Percentiles rank a stretch among this genome's conserved stretches.
phyloP scores from a whole-genome alignment of 2,113 vertebrate species.

The Cardinalis cardinalis region DNA sequence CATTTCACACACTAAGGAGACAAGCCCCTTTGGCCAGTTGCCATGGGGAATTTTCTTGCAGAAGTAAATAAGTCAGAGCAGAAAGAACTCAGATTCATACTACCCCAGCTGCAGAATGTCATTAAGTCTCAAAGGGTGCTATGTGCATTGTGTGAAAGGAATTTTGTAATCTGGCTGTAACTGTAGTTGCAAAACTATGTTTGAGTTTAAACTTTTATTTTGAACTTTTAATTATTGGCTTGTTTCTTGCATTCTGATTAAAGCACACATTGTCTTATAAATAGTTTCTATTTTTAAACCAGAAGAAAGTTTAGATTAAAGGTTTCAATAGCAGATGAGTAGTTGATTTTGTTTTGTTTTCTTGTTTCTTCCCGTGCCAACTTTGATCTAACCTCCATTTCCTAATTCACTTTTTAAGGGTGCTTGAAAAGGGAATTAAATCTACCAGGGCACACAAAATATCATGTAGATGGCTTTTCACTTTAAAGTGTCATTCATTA shows the following conservation, averaged over 20 bases:
- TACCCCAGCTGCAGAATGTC: slow-evolving; percentile 68
- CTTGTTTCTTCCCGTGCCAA: slow-evolving; percentile 34
- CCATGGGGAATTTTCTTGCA: slow-evolving; percentile 63
- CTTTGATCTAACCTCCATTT: slow-evolving; percentile 12
- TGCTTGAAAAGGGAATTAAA: slow-evolving; percentile 17
- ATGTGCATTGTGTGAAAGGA: slow-evolving; percentile 65
- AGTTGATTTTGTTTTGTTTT: slow-evolving; percentile 21
- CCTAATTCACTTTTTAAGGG: slow-evolving; percentile 4
- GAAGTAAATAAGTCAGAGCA: slow-evolving; percentile 64
- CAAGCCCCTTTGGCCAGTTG: slow-evolving; percentile 57
- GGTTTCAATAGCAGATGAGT: background rate
- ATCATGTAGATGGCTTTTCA: background rate
- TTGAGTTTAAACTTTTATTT: slow-evolving; percentile 50
- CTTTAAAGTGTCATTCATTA: slow-evolving; percentile 28
- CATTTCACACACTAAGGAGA: slow-evolving; percentile 57
- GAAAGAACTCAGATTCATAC: slow-evolving; percentile 60
- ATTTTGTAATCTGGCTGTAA: slow-evolving; percentile 64
- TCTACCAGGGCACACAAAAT: background rate
- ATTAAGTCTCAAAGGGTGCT: slow-evolving; percentile 71
- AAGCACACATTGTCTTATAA: background rate
- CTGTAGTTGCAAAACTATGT: slow-evolving; percentile 56
- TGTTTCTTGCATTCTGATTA: slow-evolving; percentile 32
- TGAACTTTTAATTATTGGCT: slow-evolving; percentile 17
- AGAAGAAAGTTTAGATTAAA: slow-evolving; percentile 4
- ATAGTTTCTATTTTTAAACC: slow-evolving; percentile 35